Percentiles rank a stretch among this genome's conserved stretches.
Evolutionary conservation across 2,888 invertebrate species (phyloP).

Genomic region (Lampropteryx suffumata): DNA sequence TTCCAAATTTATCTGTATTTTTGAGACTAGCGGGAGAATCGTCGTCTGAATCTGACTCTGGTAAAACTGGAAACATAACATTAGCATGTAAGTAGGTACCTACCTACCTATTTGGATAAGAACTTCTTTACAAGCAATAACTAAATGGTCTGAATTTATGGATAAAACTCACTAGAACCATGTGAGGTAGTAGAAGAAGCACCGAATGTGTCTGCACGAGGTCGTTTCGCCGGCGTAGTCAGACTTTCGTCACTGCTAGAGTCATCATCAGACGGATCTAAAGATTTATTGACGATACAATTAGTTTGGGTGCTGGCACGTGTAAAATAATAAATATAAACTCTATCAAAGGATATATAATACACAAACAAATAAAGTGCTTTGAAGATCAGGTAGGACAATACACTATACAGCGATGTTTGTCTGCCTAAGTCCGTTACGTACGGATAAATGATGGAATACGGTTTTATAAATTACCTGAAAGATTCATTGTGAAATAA

Average conservation of each 20-base stretch:
- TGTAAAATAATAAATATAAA: background rate
- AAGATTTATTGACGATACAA: background rate
- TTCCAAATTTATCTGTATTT: conserved; percentile 40
- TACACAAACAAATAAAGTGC: too few species aligned
- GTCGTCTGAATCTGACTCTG: conserved; percentile 63
- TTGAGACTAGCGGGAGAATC: conserved; percentile 50
- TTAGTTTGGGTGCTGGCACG: background rate
- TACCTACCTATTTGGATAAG: too few species aligned
- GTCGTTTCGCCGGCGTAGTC: conserved; percentile 57
- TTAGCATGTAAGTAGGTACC: too few species aligned
- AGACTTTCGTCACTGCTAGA: conserved; percentile 65
- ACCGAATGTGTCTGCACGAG: conserved; percentile 62
- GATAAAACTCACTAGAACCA: conserved; percentile 58
- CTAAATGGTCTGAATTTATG: background rate
- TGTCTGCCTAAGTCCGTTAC: too few species aligned
- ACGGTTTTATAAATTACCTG: conserved; percentile 35
- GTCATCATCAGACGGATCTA: conserved; percentile 66
- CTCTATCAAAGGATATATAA: too few species aligned
- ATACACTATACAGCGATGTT: too few species aligned
- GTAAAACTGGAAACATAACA: conserved; percentile 43
- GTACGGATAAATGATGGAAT: background rate
- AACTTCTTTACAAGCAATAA: too few species aligned
- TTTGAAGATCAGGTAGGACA: too few species aligned
- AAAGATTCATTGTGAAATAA: conserved; percentile 53
- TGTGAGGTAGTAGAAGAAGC: conserved; percentile 75